Conservation (phyloP, 2,888 invertebrate genomes). For the Biston stratarius region DNA sequence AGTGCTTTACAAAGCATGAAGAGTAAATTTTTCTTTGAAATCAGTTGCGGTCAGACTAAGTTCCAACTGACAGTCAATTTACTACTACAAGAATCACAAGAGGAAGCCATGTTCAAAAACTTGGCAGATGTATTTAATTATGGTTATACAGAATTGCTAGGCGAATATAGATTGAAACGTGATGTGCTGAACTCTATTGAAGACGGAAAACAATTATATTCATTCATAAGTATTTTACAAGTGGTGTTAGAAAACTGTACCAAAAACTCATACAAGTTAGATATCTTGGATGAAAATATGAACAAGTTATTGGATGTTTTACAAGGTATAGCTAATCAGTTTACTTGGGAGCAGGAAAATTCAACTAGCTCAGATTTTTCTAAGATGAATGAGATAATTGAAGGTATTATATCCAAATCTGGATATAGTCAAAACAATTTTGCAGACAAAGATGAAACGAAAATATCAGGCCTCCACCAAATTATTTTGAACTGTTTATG, state of each 20-base stretch:
- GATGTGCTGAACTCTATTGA: constrained; percentile 82
- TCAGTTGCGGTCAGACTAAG: constrained; percentile 86
- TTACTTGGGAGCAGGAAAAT: constrained; percentile 68
- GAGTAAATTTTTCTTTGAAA: constrained; percentile 88
- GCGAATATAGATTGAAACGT: constrained; percentile 60
- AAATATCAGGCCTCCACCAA: constrained; percentile 88
- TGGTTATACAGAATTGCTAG: constrained; percentile 63
- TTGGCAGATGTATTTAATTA: constrained; percentile 68
- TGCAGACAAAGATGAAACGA: constrained; percentile 68
- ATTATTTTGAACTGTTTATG: constrained; percentile 91
- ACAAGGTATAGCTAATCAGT: constrained; percentile 70
- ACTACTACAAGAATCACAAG: constrained; percentile 54
- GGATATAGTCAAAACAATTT: constrained; percentile 46
- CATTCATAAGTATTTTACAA: constrained; percentile 70
- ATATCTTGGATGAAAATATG: constrained; percentile 51
- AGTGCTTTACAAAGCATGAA: constrained; percentile 78
- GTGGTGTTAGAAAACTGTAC: constrained; percentile 64
- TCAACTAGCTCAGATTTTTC: constrained; percentile 89
- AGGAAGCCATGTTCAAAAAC: constrained; percentile 55
- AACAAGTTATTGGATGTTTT: constrained; percentile 59
- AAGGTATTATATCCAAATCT: constrained; percentile 84
- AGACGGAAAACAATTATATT: constrained; percentile 83
- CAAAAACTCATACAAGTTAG: constrained; percentile 56
- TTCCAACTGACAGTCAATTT: constrained; percentile 81
- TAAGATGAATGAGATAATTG: constrained; percentile 91